Base-by-base conservation (phyloP, 2,113 vertebrate genomes). In the Phaethornis superciliosus region DNA sequence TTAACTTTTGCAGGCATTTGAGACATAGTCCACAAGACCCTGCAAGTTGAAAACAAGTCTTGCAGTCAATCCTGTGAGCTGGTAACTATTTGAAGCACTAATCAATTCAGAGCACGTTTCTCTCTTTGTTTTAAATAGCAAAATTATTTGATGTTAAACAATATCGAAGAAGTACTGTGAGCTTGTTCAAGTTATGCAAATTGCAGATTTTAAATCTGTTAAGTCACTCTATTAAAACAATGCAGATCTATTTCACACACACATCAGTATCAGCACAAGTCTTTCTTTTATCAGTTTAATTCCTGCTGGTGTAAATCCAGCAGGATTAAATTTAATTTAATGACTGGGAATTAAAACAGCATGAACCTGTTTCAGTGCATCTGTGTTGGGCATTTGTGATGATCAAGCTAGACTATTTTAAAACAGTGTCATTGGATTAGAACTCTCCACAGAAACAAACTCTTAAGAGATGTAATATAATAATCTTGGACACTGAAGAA, bases 331-430 rank as follows among this genome's bases (percentile, higher is more conserved):
- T 88, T 89, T 91, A 91, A 95, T 86, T 94, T 89, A 90, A 33
- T 67, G 63, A 47, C 76, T 83, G 69, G 84, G 71, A 95, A 96
- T 92, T 90, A 94, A 90, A 94, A 91, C 91, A 95, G 70, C 78
- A 80, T 30, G 70, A 89, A 92, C 74, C 75, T 76, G 68, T 71
- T 91, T 94, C 81, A 74, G n/a, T 47, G 42, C 47, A 82, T 85
- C 85, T 89, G 72, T 88, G 91, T 68, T 49, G 60, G 55, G 12
- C 47, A 94, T 85, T 85, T 71, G 44, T 70, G 72, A 67, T 28
- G 44, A 47, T 65, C 44, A 77, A 85, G 67, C 18, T 2, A 85
- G 42, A 85, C 17, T 24, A 56, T 67, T 85, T 82, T n/a, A 44
- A 85, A 89, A 89, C 67, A 82, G 28, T 3, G 26, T 22, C 42